These are phyloP conservation scores for Menidia menidia DNA, from an alignment of 2,797 vertebrate species.

Conservation along the genomic window DNA sequence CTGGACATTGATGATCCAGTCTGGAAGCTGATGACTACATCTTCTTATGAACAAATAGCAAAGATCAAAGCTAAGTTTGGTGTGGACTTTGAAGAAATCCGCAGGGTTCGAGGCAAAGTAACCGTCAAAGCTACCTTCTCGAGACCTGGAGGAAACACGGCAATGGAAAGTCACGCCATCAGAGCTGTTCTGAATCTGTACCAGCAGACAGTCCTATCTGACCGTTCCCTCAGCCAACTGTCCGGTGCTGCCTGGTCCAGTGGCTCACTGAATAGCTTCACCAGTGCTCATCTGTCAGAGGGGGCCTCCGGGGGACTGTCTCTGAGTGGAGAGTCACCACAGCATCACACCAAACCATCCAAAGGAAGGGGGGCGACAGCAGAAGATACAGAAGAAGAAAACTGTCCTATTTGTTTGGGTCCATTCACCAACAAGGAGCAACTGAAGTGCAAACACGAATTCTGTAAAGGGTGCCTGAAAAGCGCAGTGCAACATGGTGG, in stretches of 20 bases:
- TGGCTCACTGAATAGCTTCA: conserved; percentile 14
- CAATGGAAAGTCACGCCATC: conserved; percentile 70
- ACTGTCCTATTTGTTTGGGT: conserved; percentile 74
- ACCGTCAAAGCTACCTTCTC: conserved; percentile 33
- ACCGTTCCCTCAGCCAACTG: accelerated
- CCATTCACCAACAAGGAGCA: conserved; percentile 33
- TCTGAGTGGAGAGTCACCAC: background rate
- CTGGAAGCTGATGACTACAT: conserved; percentile 47
- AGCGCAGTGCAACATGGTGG: accelerated
- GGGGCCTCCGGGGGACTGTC: background rate
- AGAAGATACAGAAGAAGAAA: background rate
- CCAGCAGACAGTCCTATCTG: conserved; percentile 58
- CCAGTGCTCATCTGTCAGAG: conserved; percentile 9
- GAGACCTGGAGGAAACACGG: background rate
- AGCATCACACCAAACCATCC: background rate
- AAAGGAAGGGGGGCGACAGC: background rate
- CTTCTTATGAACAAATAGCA: background rate
- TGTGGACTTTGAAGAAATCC: conserved; percentile 45
- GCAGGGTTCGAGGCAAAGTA: background rate
- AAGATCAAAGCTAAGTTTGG: conserved; percentile 62
- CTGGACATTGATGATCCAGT: conserved; percentile 36
- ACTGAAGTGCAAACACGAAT: conserved; percentile 74
- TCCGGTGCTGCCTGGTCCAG: conserved; percentile 17
- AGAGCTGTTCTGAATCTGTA: conserved; percentile 73
- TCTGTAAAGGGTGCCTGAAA: conserved; percentile 69